Conservation (phyloP, 2,113 vertebrate species). For the Pluvialis apricaria region DNA sequence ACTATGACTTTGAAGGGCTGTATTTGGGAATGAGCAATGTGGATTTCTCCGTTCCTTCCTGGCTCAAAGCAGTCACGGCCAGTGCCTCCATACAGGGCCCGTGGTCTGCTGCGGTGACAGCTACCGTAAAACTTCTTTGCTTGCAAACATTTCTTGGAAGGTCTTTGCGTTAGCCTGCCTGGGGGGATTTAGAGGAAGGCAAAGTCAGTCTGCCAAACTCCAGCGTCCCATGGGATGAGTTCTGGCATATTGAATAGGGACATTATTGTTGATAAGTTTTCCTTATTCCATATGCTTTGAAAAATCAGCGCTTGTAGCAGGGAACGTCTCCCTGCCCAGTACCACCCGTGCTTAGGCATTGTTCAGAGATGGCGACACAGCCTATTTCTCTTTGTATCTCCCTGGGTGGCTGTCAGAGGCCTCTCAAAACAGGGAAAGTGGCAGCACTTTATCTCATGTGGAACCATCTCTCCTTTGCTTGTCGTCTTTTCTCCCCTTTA, state of each 20-base stretch:
- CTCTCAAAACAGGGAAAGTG: background rate
- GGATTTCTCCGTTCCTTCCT: background rate
- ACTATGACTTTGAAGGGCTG: background rate
- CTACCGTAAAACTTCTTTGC: background rate
- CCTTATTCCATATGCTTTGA: background rate
- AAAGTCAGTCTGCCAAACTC: background rate
- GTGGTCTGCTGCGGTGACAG: background rate
- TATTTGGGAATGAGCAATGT: background rate
- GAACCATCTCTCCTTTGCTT: background rate
- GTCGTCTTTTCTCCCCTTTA: background rate
- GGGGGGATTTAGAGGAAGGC: background rate
- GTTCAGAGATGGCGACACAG: background rate
- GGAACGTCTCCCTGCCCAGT: background rate
- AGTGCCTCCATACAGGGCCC: background rate
- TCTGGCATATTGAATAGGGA: background rate
- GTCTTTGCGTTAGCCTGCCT: background rate
- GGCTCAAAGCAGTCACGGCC: background rate
- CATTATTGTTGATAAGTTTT: background rate
- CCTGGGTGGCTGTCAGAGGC: background rate
- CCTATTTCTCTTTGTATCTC: background rate
- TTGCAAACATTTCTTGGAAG: background rate
- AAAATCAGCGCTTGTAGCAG: background rate
- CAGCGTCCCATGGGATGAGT: background rate
- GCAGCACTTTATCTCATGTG: background rate
- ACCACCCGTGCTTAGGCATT: background rate